phyloP scores from a whole-genome alignment of 2,888 invertebrate genomes.

The Caradrina clavipalpis region DNA sequence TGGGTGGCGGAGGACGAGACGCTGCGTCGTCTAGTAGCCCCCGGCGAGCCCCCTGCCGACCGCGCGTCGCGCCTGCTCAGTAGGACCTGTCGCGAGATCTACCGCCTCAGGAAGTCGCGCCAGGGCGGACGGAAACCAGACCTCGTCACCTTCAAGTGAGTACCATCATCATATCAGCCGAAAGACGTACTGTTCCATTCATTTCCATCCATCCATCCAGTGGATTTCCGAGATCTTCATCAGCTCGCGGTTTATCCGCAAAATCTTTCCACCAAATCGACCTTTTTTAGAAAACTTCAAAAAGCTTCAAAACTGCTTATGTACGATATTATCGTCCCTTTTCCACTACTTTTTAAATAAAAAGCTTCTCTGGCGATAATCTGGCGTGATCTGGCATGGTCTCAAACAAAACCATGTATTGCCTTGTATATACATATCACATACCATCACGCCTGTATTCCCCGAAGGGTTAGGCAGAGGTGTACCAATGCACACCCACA shows the following conservation, averaged over 20 bases:
- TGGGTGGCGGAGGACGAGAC: slow-evolving; percentile 97
- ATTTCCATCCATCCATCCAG: no score
- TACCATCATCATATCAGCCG: background rate
- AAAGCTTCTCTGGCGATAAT: no score
- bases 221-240: no score
- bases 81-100: slow-evolving; percentile 97
- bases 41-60: slow-evolving; percentile 91
- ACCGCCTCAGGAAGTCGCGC: slow-evolving; percentile 96
- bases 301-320: no score
- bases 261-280: no score
- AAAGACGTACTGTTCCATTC: no score
- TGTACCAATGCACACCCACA: no score
- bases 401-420: background rate
- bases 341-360: background rate
- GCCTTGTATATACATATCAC: background rate
- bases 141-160: slow-evolving; percentile 93
- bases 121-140: slow-evolving; percentile 97
- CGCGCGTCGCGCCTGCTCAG: slow-evolving; percentile 96
- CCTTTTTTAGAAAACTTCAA: no score
- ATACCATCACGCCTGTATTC: no score
- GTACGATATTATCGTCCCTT: no score
- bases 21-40: slow-evolving; percentile 93
- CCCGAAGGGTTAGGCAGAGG: no score
- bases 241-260: no score
- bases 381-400: background rate